Conservation (phyloP, 2,113 vertebrate species). For the Dicaeum eximium region DNA sequence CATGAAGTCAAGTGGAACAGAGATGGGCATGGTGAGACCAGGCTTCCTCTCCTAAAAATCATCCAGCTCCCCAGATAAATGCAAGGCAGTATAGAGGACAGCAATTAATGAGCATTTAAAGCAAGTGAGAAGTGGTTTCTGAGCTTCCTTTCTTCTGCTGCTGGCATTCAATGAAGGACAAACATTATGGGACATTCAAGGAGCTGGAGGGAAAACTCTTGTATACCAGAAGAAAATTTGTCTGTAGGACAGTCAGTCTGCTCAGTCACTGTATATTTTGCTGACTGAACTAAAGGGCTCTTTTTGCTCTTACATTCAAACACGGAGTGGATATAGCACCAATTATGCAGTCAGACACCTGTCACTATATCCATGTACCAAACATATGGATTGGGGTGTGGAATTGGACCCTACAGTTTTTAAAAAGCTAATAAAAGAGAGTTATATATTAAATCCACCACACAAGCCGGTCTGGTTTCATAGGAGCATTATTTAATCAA, state of each 20-base stretch:
- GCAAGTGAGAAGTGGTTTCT: background rate
- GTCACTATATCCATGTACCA: background rate
- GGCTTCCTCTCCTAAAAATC: background rate
- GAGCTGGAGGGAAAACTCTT: background rate
- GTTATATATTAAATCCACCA: background rate
- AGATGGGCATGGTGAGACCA: background rate
- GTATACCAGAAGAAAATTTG: background rate
- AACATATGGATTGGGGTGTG: rapidly evolving
- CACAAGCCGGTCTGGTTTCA: background rate
- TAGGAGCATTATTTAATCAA: constrained; percentile 25
- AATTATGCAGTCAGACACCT: background rate
- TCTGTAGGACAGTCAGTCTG: background rate
- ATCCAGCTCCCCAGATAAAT: background rate
- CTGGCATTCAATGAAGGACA: background rate
- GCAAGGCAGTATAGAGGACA: background rate
- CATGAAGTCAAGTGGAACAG: background rate
- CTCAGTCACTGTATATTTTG: background rate
- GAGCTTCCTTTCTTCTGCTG: background rate
- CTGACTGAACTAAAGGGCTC: background rate
- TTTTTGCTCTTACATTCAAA: background rate
- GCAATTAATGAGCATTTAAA: background rate
- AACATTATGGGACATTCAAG: background rate
- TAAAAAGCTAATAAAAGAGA: background rate
- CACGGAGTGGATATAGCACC: background rate
- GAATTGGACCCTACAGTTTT: background rate